Evolutionary conservation across 2,888 invertebrate genomes (phyloP), one percentile per base, ranked within the genome.

Genomic region (Lacanobia wlatinum): DNA sequence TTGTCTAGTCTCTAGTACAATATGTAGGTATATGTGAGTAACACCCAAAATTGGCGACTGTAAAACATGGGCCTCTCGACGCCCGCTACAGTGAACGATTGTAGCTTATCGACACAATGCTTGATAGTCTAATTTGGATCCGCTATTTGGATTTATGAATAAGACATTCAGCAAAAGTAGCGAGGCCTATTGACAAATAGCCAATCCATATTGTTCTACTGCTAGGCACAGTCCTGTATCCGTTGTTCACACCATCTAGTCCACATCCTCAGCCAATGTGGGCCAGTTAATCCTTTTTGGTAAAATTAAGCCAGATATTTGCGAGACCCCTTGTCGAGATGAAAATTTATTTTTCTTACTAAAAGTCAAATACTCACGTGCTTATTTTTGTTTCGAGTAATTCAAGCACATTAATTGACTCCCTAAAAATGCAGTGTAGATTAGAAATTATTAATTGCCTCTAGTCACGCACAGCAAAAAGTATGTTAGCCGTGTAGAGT

Each of bases 371-470:
- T 69, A 58, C 40, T 48, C 48, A 48, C 28, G 48, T 55, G 46
- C 40, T 58, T n/a, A 52, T 12, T 73, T 59, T 68, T 40, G 10
- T 21, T 68, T 73, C 60, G 53, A 76, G 28, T 70, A 70, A 62
- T 62, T 62, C 34, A 63, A 63, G 58, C 52, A 48, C 46, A 77
- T 62, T 43, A 63, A 53, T 68, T 21, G 52, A 68, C 40, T 74
- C 48, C 71, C 76, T 61, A 70, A 71, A 76, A 76, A 77, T 63
- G 77, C 77, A 77, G 62, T 70, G 71, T 63, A 77, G 62, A 63
- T 76, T 76, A 62, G 58, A 77, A 77, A 77, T 59, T 70, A 77
- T 76, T 70, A 63, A 76, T 77, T 70, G 53, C 62, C 34, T 70
- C 58, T 59, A 63, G 75, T 53, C 77, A 76, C 75, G 81, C 66